Conservation (phyloP, 30 jellyfish, hydroid and myxozoan species). For the Cassiopea xamachana region DNA sequence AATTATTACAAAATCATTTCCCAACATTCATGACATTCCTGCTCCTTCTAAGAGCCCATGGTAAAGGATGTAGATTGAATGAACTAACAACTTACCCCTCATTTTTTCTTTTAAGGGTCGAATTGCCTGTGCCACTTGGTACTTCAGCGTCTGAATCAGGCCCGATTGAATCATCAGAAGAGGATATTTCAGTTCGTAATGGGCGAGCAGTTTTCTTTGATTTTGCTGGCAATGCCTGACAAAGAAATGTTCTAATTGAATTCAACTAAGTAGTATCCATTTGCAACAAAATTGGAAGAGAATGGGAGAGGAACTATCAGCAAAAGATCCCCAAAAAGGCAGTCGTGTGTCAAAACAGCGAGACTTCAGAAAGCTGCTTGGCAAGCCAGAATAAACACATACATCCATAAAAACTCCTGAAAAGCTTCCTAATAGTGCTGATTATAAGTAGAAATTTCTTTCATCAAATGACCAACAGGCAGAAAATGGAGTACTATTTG, state of each 20-base stretch:
- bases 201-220: not conserved
- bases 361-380: too few species aligned
- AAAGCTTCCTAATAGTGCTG: too few species aligned
- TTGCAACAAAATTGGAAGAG: not conserved
- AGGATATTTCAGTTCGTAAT: not conserved
- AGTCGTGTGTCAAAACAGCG: too few species aligned
- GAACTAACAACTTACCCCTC: not conserved
- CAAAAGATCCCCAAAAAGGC: too few species aligned
- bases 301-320: too few species aligned
- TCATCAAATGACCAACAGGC: too few species aligned
- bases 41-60: not conserved
- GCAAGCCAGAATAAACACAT: too few species aligned
- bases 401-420: too few species aligned
- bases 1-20: too few species aligned
- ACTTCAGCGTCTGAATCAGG: constrained; percentile 30
- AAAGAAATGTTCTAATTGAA: not conserved
- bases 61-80: not conserved
- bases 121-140: constrained; percentile 13
- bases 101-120: not conserved
- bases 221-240: constrained; percentile 36
- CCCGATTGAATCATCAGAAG: not conserved
- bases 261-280: not conserved
- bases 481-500: too few species aligned
- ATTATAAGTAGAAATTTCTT: too few species aligned
- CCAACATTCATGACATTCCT: too few species aligned